Evolutionary conservation across 2,888 invertebrate genomes (phyloP).

Genomic region (Pandemis heparana): DNA sequence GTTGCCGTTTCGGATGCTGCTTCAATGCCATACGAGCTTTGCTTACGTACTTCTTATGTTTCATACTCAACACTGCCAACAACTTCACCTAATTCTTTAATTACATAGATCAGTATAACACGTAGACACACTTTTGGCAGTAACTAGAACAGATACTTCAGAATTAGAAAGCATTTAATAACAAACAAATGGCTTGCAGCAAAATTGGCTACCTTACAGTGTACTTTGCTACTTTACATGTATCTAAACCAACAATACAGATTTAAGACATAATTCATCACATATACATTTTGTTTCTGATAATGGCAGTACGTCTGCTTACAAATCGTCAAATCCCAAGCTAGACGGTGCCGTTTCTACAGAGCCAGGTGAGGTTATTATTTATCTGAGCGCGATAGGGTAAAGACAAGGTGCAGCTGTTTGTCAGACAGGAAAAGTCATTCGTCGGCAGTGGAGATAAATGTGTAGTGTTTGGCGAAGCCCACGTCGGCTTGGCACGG

Average conservation of each 20-base stretch:
- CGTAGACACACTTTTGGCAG: not conserved
- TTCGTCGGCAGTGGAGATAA: constrained; percentile 68
- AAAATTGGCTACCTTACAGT: too few relatives aligned
- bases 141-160: not conserved
- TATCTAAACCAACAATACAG: too few relatives aligned
- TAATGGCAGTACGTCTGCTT: not conserved
- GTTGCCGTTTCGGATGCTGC: constrained; percentile 19
- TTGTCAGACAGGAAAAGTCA: constrained; percentile 69
- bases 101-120: not conserved
- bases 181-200: too few relatives aligned
- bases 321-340: not conserved
- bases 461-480: constrained; percentile 67
- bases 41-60: constrained; percentile 25
- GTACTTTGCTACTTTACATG: too few relatives aligned
- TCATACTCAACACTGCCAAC: constrained; percentile 34
- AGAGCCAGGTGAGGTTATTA: constrained; percentile 1
- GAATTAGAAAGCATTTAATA: not conserved
- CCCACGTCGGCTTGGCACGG: constrained; percentile 76
- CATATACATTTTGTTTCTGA: not conserved
- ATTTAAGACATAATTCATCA: too few relatives aligned
- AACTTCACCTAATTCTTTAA: not conserved
- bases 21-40: constrained; percentile 17
- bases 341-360: not conserved
- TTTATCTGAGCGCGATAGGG: constrained; percentile 21
- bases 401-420: constrained; percentile 62